phyloP scores from a whole-genome alignment of 2,797 vertebrate genomes.

The Diceros bicornis region DNA sequence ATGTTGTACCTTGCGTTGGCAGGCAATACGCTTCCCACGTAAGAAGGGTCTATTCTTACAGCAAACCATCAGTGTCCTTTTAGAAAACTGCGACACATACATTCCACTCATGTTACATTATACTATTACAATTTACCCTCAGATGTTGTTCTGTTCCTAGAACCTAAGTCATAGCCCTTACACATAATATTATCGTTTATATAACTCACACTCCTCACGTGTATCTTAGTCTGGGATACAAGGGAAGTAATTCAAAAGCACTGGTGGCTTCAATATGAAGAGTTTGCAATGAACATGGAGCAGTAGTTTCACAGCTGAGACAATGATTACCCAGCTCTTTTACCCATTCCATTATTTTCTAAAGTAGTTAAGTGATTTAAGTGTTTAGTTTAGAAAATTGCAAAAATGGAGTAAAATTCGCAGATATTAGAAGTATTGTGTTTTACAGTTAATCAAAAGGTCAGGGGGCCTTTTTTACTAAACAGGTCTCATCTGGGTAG shows the following conservation, averaged over 20 bases:
- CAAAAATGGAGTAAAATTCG: slow-evolving; percentile 72
- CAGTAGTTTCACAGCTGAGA: background rate
- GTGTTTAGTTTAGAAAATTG: slow-evolving; percentile 74
- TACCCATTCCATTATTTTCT: slow-evolving; percentile 74
- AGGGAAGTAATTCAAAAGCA: background rate
- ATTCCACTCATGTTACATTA: background rate
- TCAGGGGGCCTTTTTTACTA: slow-evolving; percentile 80
- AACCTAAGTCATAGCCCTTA: background rate
- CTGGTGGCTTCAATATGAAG: background rate
- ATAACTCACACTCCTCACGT: background rate
- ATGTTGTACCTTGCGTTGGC: background rate
- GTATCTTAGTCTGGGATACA: background rate
- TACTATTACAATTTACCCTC: background rate
- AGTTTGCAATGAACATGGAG: background rate
- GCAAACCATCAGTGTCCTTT: background rate
- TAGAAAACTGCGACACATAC: background rate
- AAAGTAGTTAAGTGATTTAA: slow-evolving; percentile 62
- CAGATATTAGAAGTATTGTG: slow-evolving; percentile 67
- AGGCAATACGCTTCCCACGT: background rate
- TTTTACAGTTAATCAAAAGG: slow-evolving; percentile 83
- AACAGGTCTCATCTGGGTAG: slow-evolving; percentile 83
- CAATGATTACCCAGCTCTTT: slow-evolving; percentile 63
- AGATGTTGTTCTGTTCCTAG: background rate
- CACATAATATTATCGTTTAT: background rate
- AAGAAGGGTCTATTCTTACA: rapidly evolving